These are phyloP conservation scores for Pteronura brasiliensis DNA, from an alignment of 2,113 vertebrate species.

Conservation along the genomic window DNA sequence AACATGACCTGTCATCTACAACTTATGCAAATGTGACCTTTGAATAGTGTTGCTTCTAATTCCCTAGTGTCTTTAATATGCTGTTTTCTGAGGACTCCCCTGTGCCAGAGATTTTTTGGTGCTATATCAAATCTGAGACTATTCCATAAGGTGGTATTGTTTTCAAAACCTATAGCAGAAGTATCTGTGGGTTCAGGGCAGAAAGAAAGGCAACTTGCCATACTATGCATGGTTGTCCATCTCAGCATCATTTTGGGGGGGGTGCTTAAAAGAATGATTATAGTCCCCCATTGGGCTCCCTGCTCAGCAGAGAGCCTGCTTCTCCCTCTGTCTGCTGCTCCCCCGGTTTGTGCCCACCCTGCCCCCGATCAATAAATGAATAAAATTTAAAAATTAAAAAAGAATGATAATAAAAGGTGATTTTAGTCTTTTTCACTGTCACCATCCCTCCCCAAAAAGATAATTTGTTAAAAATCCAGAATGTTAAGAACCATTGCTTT, in stretches of 20 bases:
- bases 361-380: neutral
- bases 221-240: neutral
- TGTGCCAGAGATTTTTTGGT: conserved; percentile 13
- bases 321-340: neutral
- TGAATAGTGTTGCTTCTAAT: conserved; percentile 12
- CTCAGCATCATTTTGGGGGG: neutral
- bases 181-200: neutral
- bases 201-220: neutral
- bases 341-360: neutral
- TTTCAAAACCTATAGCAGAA: conserved; percentile 4
- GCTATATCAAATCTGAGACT: neutral
- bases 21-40: conserved; percentile 33
- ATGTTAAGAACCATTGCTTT: conserved; percentile 5
- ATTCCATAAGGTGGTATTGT: neutral
- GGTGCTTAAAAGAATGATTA: neutral
- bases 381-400: neutral
- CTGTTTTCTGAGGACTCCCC: conserved; percentile 7
- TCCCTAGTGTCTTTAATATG: conserved; percentile 11
- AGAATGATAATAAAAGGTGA: neutral
- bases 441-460: neutral
- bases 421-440: neutral
- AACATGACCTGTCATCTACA: conserved; percentile 4
- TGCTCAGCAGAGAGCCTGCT: neutral
- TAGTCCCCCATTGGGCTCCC: neutral
- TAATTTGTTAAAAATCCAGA: neutral